Conservation (phyloP, 1,140 invertebrate genomes). For the Drosophila chauvacae region DNA sequence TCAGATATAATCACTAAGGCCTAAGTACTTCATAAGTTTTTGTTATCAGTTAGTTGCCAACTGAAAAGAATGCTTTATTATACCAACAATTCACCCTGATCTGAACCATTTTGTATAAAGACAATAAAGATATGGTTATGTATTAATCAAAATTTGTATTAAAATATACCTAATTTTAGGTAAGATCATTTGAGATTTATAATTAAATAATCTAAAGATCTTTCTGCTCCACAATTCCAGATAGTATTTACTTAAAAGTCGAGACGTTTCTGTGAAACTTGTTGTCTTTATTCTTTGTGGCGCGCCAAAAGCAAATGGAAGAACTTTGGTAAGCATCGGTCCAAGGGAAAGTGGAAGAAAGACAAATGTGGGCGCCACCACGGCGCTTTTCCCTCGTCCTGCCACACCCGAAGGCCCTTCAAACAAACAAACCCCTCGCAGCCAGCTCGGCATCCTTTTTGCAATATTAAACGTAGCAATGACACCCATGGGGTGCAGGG, state of each 20-base stretch:
- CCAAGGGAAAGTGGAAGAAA: conserved; percentile 42
- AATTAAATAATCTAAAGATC: background rate
- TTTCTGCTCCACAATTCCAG: too few species aligned
- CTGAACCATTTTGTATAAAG: too few species aligned
- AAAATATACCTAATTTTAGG: too few species aligned
- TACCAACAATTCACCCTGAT: too few species aligned
- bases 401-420: conserved; percentile 3
- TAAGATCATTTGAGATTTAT: background rate
- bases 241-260: background rate
- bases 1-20: too few species aligned
- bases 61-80: too few species aligned
- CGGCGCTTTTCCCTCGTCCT: conserved; percentile 19
- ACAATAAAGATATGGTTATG: too few species aligned
- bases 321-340: conserved; percentile 68
- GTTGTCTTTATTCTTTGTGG: conserved; percentile 37
- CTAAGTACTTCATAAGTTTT: too few species aligned
- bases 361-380: conserved; percentile 75
- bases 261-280: too few species aligned
- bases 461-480: conserved; percentile 82
- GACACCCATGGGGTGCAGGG: conserved; percentile 74
- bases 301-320: conserved; percentile 67
- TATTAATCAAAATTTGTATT: too few species aligned
- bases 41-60: too few species aligned
- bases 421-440: conserved; percentile 14
- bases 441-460: conserved; percentile 72